Conservation (phyloP, 2,888 invertebrate genomes). For the Brassicogethes aeneus region DNA sequence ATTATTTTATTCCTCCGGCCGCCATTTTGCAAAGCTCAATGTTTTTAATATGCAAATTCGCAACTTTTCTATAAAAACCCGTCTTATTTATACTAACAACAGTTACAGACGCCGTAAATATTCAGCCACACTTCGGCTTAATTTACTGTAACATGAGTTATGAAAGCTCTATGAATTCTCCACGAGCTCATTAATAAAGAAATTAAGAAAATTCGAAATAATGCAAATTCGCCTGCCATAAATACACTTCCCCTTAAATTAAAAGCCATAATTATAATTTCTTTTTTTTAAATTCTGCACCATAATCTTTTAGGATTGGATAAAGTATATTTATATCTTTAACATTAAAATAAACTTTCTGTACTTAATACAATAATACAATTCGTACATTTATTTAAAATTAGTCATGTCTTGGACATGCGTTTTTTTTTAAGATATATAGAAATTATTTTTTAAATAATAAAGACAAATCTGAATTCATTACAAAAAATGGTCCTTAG, state of each 20-base stretch:
- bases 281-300: not conserved
- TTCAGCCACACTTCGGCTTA: not conserved
- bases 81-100: not conserved
- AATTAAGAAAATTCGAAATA: no score
- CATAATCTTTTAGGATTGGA: not conserved
- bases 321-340: not conserved
- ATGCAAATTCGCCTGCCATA: no score
- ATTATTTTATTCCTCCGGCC: slow-evolving; percentile 19
- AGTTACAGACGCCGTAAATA: not conserved
- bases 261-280: not conserved
- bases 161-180: not conserved
- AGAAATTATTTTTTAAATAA: no score
- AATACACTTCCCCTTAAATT: no score
- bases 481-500: no score
- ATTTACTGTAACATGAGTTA: not conserved
- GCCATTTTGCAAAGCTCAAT: slow-evolving; percentile 27
- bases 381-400: no score
- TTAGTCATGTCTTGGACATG: no score
- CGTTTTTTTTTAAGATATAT: no score
- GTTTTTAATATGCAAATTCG: slow-evolving; percentile 30
- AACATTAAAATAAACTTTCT: no score
- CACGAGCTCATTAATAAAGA: not conserved
- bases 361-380: no score
- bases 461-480: no score
- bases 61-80: slow-evolving; percentile 19